Conservation (phyloP, 2,797 vertebrate species). For the Enteromius anoplus region DNA sequence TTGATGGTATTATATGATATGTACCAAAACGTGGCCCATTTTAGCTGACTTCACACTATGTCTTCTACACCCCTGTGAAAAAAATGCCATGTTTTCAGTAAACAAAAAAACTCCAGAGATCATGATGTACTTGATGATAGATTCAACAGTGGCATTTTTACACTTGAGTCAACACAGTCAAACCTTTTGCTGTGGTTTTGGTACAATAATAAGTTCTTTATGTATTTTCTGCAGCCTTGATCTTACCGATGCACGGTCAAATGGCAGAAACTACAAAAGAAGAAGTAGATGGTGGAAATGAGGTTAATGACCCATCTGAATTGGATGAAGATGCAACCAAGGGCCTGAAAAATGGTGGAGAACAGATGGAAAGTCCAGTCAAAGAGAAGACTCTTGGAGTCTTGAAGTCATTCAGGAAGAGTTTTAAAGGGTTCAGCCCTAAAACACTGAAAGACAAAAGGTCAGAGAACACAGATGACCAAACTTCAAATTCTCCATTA, state of each 20-base stretch:
- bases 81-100: conserved; percentile 67
- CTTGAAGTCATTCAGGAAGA: conserved; percentile 47
- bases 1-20: no score
- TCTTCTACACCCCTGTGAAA: conserved; percentile 2
- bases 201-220: neutral
- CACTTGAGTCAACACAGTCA: neutral
- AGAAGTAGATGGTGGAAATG: conserved; percentile 45
- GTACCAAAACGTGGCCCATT: no score
- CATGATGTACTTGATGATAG: conserved; percentile 34
- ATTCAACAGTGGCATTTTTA: conserved; percentile 17
- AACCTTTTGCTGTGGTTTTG: neutral
- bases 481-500: neutral
- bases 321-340: conserved; percentile 41
- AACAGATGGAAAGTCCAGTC: neutral
- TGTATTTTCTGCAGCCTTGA: conserved; percentile 21
- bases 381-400: conserved; percentile 52
- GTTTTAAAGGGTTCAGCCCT: conserved; percentile 40
- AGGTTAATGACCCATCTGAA: conserved; percentile 24
- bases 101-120: conserved; percentile 61
- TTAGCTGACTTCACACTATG: no score
- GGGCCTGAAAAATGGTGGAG: conserved; percentile 38
- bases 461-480: conserved; percentile 50
- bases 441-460: conserved; percentile 38
- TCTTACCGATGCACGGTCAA: conserved; percentile 7
- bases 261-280: conserved; percentile 51